These are phyloP conservation scores for Isurus oxyrinchus DNA, from an alignment of 2,113 vertebrate species.

Conservation along the genomic window DNA sequence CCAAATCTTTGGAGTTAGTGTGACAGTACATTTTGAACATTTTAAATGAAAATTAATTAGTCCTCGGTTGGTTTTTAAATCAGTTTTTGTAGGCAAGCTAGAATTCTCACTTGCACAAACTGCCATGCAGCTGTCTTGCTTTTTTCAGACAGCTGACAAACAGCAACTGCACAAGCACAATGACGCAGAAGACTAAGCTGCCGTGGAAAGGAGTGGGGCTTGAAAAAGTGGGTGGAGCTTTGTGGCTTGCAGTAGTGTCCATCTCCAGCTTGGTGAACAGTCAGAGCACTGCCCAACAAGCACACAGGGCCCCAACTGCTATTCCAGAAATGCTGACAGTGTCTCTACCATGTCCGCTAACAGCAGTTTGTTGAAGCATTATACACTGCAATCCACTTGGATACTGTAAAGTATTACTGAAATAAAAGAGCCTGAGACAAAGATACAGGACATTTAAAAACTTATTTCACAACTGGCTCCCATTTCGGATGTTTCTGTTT, in stretches of 20 bases:
- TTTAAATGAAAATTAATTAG: background rate
- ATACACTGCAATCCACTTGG: background rate
- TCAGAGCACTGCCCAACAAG: constrained; percentile 4
- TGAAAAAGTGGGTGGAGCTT: constrained; percentile 25
- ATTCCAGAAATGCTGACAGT: constrained; percentile 29
- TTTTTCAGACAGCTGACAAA: constrained; percentile 35
- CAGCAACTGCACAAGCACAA: constrained; percentile 34
- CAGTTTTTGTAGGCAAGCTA: background rate
- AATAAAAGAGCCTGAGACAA: background rate
- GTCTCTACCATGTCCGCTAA: constrained; percentile 11
- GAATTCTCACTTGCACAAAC: constrained; percentile 30
- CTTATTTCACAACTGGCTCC: constrained; percentile 1
- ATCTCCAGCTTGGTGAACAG: constrained; percentile 25
- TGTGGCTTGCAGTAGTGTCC: constrained; percentile 34
- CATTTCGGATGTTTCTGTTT: background rate
- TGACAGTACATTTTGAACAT: constrained; percentile 25
- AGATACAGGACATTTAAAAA: background rate
- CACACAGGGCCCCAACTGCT: constrained; percentile 31
- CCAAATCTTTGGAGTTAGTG: constrained; percentile 11
- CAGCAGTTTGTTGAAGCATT: constrained; percentile 20
- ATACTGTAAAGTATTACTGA: background rate
- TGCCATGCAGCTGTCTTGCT: constrained; percentile 35
- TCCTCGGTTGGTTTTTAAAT: background rate
- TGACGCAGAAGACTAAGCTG: constrained; percentile 32
- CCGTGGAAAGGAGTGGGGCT: constrained; percentile 26